A percentile compares a stretch with the other conserved stretches of the same genome.
Conservation (phyloP, 2,113 vertebrate species). For the Hemibagrus wyckioides region DNA sequence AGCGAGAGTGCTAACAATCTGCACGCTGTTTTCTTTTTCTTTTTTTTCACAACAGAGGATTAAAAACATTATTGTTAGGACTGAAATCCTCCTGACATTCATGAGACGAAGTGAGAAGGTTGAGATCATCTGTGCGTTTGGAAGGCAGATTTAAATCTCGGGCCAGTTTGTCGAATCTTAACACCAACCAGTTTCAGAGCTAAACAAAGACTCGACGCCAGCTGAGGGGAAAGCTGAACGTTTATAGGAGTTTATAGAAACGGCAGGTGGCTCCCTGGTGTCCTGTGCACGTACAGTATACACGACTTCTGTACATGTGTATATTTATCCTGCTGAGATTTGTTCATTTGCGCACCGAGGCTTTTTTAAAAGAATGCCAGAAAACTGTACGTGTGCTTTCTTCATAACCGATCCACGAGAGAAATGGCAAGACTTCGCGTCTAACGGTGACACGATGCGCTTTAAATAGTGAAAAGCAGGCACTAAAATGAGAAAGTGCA, state of each 20-base stretch:
- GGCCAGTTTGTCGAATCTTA: constrained; percentile 19
- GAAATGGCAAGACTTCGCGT: not conserved
- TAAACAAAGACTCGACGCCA: not conserved
- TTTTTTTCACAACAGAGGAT: not conserved
- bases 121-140: constrained; percentile 16
- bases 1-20: constrained; percentile 12
- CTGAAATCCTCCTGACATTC: constrained; percentile 32
- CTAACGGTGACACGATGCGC: not conserved
- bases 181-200: constrained; percentile 12
- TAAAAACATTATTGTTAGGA: constrained; percentile 11
- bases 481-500: constrained; percentile 46
- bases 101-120: constrained; percentile 27
- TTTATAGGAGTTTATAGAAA: not conserved
- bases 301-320: not conserved
- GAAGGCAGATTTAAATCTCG: not conserved
- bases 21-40: not conserved
- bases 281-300: not conserved
- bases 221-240: not conserved
- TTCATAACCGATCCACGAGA: not conserved
- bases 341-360: not conserved
- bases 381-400: not conserved
- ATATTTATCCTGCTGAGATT: not conserved
- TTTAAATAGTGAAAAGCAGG: not conserved
- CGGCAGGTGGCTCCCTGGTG: constrained; percentile 22
- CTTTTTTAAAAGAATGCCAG: not conserved